phyloP scores from a whole-genome alignment of 1,140 invertebrate species.

The Drosophila neocordata region DNA sequence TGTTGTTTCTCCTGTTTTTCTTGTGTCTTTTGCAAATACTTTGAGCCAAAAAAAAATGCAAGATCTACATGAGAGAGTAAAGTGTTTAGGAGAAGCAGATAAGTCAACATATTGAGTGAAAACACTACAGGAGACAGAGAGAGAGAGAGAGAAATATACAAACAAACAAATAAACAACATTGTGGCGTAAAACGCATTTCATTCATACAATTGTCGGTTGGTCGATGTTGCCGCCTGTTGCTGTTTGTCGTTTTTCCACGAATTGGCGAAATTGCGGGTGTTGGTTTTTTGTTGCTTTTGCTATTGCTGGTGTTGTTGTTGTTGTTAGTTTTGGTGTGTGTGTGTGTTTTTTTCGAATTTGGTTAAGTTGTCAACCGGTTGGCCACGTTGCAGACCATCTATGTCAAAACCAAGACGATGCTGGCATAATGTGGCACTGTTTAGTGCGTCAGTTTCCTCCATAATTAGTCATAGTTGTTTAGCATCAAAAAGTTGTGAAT shows the following conservation, averaged over 20 bases:
- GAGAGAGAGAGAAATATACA: background rate
- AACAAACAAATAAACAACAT: slow-evolving; percentile 18
- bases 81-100: slow-evolving; percentile 4
- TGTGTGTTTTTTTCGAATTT: slow-evolving; percentile 14
- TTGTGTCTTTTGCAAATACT: background rate
- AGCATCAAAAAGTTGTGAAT: slow-evolving; percentile 78
- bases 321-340: slow-evolving; percentile 9
- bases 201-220: slow-evolving; percentile 63
- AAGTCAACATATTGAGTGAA: slow-evolving; percentile 43
- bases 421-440: slow-evolving; percentile 77
- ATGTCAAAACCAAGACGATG: slow-evolving; percentile 74
- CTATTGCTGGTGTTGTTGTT: slow-evolving; percentile 7
- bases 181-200: slow-evolving; percentile 76
- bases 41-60: background rate
- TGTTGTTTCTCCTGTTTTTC: background rate
- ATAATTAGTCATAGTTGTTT: slow-evolving; percentile 82
- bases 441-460: slow-evolving; percentile 77
- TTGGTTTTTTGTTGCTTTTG: slow-evolving; percentile 29
- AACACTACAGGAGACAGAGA: slow-evolving; percentile 26
- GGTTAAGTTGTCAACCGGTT: slow-evolving; percentile 35
- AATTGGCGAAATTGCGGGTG: slow-evolving; percentile 80
- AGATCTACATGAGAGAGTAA: slow-evolving; percentile 6
- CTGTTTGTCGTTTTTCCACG: slow-evolving; percentile 59
- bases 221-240: background rate
- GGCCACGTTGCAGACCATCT: slow-evolving; percentile 53